Conservation (phyloP, 2,113 vertebrate species). For the Grantiella picta region DNA sequence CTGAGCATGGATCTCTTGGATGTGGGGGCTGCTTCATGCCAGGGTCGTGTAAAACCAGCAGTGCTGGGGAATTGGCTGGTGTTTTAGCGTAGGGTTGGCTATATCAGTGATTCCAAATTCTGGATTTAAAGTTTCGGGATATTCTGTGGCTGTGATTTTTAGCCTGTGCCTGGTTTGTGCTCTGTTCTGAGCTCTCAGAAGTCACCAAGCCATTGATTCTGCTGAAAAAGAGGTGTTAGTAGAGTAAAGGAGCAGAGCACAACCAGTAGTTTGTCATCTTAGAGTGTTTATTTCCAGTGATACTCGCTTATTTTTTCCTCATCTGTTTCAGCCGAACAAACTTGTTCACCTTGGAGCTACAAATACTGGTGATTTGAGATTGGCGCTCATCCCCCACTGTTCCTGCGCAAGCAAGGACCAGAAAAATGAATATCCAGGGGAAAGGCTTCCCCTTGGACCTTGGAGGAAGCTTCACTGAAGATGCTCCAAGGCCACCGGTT, state of each 20-base stretch:
- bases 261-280: neutral
- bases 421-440: conserved; percentile 90
- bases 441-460: conserved; percentile 87
- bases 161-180: neutral
- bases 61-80: neutral
- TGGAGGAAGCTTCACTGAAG: conserved; percentile 93
- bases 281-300: neutral
- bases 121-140: neutral
- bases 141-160: neutral
- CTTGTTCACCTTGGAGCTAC: conserved; percentile 68
- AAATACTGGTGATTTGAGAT: conserved; percentile 71
- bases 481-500: conserved; percentile 95
- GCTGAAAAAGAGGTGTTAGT: neutral
- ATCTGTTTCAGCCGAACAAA: conserved; percentile 78
- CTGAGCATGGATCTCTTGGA: neutral
- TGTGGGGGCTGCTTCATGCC: neutral
- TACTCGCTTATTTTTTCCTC: conserved; percentile 37
- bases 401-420: conserved; percentile 67
- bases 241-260: neutral
- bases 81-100: accelerated
- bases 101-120: accelerated
- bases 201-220: neutral
- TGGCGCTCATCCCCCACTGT: conserved; percentile 56
- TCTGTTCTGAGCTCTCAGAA: accelerated
- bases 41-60: neutral